Conservation (phyloP, 2,888 invertebrate species). For the Hypolimnas misippus region DNA sequence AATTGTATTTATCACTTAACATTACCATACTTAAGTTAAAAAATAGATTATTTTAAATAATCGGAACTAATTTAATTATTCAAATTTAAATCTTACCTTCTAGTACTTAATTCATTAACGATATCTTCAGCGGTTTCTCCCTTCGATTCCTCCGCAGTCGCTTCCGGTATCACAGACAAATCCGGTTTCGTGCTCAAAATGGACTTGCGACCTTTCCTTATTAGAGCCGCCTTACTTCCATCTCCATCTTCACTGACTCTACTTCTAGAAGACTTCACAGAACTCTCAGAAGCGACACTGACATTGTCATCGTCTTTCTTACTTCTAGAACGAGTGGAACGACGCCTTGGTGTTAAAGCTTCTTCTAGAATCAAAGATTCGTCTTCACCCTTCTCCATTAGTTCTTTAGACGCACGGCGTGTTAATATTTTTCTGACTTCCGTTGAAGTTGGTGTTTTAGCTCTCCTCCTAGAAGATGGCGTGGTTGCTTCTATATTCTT, state of each 20-base stretch:
- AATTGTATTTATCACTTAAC: too few relatives aligned
- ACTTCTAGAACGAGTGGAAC: slow-evolving; percentile 54
- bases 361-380: slow-evolving; percentile 56
- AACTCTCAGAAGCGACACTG: slow-evolving; percentile 65
- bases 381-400: slow-evolving; percentile 60
- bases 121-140: slow-evolving; percentile 49
- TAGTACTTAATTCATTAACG: slow-evolving; percentile 58
- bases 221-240: slow-evolving; percentile 47
- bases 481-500: slow-evolving; percentile 30
- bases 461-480: slow-evolving; percentile 51
- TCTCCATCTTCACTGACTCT: slow-evolving; percentile 55
- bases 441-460: slow-evolving; percentile 62
- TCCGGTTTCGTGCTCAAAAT: slow-evolving; percentile 44
- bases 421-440: slow-evolving; percentile 71
- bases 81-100: slow-evolving; percentile 69
- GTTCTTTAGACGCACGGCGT: slow-evolving; percentile 68
- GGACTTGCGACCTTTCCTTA: slow-evolving; percentile 64
- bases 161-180: slow-evolving; percentile 76
- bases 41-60: too few relatives aligned
- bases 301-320: slow-evolving; percentile 66
- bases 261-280: slow-evolving; percentile 59
- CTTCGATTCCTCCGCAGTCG: slow-evolving; percentile 57
- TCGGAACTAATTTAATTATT: too few relatives aligned
- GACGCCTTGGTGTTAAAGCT: slow-evolving; percentile 60
- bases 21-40: too few relatives aligned